Evolutionary conservation across 2,888 invertebrate genomes (phyloP), one percentile per base, ranked within the genome.

Genomic region (Lycaena phlaeas): DNA sequence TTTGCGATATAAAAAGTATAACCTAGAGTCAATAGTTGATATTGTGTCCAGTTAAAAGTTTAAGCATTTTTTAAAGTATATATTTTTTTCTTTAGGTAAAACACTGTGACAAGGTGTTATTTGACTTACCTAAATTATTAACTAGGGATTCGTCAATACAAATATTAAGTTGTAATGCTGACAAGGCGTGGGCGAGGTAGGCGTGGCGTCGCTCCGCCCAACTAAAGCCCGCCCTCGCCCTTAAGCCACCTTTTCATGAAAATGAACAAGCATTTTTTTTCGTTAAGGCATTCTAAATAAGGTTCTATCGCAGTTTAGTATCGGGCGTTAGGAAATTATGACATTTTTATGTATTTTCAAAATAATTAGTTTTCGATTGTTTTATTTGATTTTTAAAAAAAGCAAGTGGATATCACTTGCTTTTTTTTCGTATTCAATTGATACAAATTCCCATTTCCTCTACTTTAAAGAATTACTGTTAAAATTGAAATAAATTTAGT

Each of bases 121-220:
- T 30, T 9, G 14, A 38, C 17, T 40, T 29, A 27, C 36, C 38
- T 44, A 36, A 30, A 44, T 43, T 43, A 43, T 46, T 44, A 34
- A 43, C 38, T 36, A 45, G 41, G 48, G 53, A 43, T 54, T 49
- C 44, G 57, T 63, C 59, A 64, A 66, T 62, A 63, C 58, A 61
- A 67, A 68, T 66, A 64, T 59, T 59, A 64, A 65, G 62, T 65
- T 62, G 60, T 67, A 68, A 66, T 71, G 68, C 61, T 63, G 69
- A 61, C 59, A 73, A 75, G 82, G 82, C 79, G 77, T 75, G 68
- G 65, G 66, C 62, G 57, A 57, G 48, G 68, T 69, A 68, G 82
- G 82, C 81, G 82, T 77, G 79, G 64, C 70, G 45, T 56, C 43
- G 73, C 81, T 65, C 81, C 84, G 81, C 82, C 82, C 79, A 78